Percentiles rank a stretch among this genome's conserved stretches.
Conservation (phyloP, 2,113 vertebrate species). For the Brienomyrus longianalis region DNA sequence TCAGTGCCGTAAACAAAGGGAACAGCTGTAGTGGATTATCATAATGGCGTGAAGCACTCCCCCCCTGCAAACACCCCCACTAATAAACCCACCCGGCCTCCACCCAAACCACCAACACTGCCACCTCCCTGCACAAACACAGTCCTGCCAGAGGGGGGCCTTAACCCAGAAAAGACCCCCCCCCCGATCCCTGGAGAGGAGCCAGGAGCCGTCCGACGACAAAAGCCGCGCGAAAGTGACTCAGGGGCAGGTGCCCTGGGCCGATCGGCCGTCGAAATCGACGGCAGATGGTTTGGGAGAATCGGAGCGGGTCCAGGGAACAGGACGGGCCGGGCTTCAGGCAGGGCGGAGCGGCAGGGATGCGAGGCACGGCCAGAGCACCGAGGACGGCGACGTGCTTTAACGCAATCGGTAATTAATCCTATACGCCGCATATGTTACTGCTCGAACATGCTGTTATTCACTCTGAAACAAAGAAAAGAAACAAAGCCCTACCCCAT, state of each 20-base stretch:
- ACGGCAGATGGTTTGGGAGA: slow-evolving; percentile 21
- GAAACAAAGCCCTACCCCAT: background rate
- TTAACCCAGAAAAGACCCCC: slow-evolving; percentile 1
- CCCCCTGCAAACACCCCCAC: background rate
- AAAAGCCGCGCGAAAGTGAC: slow-evolving; percentile 19
- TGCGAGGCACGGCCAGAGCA: background rate
- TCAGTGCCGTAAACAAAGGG: slow-evolving; percentile 19
- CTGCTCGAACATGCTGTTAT: background rate
- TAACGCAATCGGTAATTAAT: background rate
- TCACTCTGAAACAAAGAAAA: background rate
- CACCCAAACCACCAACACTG: slow-evolving; percentile 4
- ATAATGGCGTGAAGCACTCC: background rate
- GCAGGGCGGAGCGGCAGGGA: background rate
- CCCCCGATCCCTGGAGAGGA: background rate
- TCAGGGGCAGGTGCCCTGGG: slow-evolving; percentile 23
- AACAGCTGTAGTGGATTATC: slow-evolving; percentile 19
- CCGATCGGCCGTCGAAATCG: background rate
- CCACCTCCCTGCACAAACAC: background rate
- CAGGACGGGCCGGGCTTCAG: background rate
- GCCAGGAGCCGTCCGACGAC: slow-evolving; percentile 14
- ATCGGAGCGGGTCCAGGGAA: background rate
- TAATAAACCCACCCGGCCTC: background rate
- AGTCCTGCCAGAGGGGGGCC: background rate
- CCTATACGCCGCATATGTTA: background rate
- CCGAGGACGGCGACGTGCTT: background rate